Evolutionary conservation across 2,797 vertebrate genomes (phyloP).

Genomic region (Onychomys leucogaster): DNA sequence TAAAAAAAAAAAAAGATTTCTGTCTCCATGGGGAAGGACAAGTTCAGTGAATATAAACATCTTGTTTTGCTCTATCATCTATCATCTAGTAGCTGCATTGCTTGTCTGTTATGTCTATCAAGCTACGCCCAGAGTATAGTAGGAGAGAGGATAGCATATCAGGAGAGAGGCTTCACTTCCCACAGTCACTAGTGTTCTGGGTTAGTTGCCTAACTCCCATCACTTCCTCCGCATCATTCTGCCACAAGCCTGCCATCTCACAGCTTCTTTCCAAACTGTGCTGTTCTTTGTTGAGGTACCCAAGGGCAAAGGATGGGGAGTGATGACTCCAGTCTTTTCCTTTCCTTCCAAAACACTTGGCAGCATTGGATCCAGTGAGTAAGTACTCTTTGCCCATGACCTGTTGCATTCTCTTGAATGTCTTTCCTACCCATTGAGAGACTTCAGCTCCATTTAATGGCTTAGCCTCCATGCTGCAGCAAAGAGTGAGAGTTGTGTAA

Average conservation of each 20-base stretch:
- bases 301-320: too few relatives aligned
- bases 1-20: neutral
- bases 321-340: neutral
- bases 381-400: neutral
- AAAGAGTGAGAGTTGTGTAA: neutral
- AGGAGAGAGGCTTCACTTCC: neutral
- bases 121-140: too few relatives aligned
- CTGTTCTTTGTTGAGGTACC: neutral
- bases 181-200: neutral
- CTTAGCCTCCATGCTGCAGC: neutral
- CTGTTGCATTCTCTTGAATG: neutral
- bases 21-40: neutral
- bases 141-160: neutral
- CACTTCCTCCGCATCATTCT: neutral
- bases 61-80: neutral
- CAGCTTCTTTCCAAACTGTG: neutral
- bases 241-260: too few relatives aligned
- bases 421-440: neutral
- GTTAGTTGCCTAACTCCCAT: neutral
- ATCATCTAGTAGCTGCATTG: neutral
- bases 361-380: neutral
- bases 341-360: neutral
- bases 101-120: neutral
- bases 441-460: neutral
- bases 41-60: neutral